These are phyloP conservation scores for Drosophila subpulchrella DNA, from an alignment of 1,140 invertebrate species.

Conservation along the genomic window DNA sequence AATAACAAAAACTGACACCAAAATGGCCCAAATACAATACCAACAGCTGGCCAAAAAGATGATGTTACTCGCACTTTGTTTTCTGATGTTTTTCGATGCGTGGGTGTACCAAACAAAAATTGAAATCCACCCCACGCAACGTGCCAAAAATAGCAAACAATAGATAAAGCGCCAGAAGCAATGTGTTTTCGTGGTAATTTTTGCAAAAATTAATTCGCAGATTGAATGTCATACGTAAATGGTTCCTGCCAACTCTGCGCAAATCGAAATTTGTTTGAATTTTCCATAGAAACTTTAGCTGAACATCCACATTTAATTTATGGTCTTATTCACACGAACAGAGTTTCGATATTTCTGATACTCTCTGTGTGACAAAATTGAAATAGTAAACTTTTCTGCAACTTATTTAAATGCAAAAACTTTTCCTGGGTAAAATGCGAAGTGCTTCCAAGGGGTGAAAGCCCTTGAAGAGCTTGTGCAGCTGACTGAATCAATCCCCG, in stretches of 20 bases:
- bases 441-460: background rate
- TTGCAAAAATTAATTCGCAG: constrained; percentile 15
- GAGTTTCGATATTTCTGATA: constrained; percentile 11
- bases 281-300: constrained; percentile 12
- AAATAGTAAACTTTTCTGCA: constrained; percentile 62
- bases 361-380: constrained; percentile 43
- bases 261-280: constrained; percentile 14
- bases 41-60: constrained; percentile 39
- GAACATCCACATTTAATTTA: constrained; percentile 25
- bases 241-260: background rate
- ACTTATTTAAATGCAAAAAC: constrained; percentile 73
- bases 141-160: constrained; percentile 35
- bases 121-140: constrained; percentile 20
- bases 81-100: constrained; percentile 2
- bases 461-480: constrained; percentile 25
- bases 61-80: constrained; percentile 9
- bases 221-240: constrained; percentile 4
- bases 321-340: constrained; percentile 13
- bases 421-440: constrained; percentile 10
- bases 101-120: constrained; percentile 31
- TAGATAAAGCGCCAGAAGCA: constrained; percentile 4
- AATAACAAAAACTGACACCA: constrained; percentile 12
- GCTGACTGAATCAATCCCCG: constrained; percentile 20
- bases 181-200: constrained; percentile 4
- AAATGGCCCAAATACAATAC: constrained; percentile 35